phyloP scores from a whole-genome alignment of 2,113 vertebrate species.

The Propithecus coquereli region DNA sequence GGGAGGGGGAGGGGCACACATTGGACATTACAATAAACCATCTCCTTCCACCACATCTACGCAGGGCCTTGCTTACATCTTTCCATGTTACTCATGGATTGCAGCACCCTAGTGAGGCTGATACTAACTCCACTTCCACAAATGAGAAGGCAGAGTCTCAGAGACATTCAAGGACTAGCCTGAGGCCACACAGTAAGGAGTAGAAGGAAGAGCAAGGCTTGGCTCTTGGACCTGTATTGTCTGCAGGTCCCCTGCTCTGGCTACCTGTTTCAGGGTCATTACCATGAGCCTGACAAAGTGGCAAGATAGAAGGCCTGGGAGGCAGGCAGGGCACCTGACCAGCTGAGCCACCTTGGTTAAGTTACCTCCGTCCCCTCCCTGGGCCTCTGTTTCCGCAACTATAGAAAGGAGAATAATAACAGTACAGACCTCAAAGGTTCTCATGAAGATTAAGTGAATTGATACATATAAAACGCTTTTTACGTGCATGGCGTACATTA shows the following conservation, averaged over 20 bases:
- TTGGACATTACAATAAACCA: neutral
- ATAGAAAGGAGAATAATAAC: neutral
- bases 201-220: neutral
- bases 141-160: neutral
- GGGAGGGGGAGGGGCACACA: fast-evolving
- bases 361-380: neutral
- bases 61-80: neutral
- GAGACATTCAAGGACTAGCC: neutral
- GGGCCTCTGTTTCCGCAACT: neutral
- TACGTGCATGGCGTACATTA: no score
- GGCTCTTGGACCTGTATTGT: neutral
- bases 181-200: neutral
- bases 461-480: neutral
- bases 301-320: neutral
- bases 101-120: neutral
- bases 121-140: neutral
- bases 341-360: neutral
- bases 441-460: neutral
- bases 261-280: neutral
- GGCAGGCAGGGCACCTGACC: neutral
- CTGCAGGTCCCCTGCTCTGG: neutral
- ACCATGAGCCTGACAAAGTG: neutral
- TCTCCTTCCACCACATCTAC: neutral
- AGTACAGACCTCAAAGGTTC: neutral
- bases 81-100: neutral